Conservation (phyloP, 2,113 vertebrate genomes). For the Boulengeromyrus knoepffleri region DNA sequence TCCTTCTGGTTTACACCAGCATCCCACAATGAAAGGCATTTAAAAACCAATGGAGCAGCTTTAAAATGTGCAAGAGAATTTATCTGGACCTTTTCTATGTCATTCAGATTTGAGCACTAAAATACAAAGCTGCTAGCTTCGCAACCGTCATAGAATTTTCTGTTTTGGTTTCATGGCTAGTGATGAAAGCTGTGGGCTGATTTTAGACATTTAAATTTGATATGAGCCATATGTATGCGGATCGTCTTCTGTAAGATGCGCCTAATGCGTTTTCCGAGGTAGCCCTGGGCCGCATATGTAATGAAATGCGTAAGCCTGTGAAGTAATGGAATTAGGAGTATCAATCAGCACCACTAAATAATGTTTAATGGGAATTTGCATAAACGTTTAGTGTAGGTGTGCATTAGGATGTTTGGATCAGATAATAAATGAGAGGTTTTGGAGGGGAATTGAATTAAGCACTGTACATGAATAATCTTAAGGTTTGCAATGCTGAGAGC, state of each 20-base stretch:
- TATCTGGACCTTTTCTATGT: neutral
- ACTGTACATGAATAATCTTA: constrained; percentile 10
- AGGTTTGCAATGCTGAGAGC: neutral
- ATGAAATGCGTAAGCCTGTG: constrained; percentile 12
- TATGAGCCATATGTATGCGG: neutral
- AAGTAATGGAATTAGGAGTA: constrained; percentile 12
- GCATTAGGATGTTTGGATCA: constrained; percentile 13
- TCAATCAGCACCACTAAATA: constrained; percentile 14
- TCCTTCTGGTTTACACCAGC: neutral
- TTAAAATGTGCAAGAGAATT: neutral
- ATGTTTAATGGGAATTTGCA: constrained; percentile 16
- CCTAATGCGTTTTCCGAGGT: neutral
- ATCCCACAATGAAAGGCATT: neutral
- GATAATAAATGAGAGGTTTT: constrained; percentile 10
- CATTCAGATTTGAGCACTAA: neutral
- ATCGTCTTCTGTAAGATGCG: neutral
- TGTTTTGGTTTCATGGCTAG: neutral
- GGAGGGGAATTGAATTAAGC: constrained; percentile 2
- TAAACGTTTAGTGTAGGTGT: constrained; percentile 11
- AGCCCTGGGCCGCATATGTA: neutral
- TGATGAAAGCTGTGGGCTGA: neutral
- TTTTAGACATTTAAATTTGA: constrained; percentile 4
- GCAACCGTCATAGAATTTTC: neutral
- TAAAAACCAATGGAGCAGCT: neutral
- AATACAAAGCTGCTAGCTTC: neutral